Percentiles rank a stretch among this genome's conserved stretches.
These are phyloP conservation scores for Diogma glabrata DNA, from an alignment of 2,888 invertebrate genomes.

Conservation along the genomic window DNA sequence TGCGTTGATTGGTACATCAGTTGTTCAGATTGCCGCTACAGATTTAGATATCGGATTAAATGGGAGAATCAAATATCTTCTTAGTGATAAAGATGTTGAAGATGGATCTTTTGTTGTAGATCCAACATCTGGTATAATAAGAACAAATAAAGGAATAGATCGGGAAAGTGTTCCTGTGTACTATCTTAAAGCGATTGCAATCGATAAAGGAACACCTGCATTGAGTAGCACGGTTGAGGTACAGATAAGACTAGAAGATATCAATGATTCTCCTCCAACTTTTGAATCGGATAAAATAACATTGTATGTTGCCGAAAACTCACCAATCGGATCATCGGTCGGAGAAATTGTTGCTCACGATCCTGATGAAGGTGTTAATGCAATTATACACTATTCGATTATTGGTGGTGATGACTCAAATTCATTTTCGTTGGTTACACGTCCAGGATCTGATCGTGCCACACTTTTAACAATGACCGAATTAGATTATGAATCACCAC, in stretches of 20 bases:
- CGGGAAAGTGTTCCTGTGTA: conserved; percentile 81
- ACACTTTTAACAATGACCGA: conserved; percentile 82
- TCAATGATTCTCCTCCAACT: conserved; percentile 82
- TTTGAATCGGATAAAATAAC: conserved; percentile 81
- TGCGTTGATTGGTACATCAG: conserved; percentile 68
- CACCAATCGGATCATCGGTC: conserved; percentile 89
- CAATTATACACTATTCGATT: conserved; percentile 86
- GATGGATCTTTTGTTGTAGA: conserved; percentile 90
- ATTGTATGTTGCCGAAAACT: conserved; percentile 87
- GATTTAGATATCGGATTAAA: conserved; percentile 81
- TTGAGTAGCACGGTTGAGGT: conserved; percentile 60
- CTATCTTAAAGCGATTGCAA: conserved; percentile 73
- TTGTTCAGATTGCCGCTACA: conserved; percentile 65
- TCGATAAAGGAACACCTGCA: conserved; percentile 78
- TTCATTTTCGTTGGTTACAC: conserved; percentile 68
- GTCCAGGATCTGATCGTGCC: conserved; percentile 74
- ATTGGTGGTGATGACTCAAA: conserved; percentile 86
- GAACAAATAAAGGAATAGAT: conserved; percentile 82
- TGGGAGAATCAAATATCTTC: conserved; percentile 70
- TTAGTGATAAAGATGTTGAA: conserved; percentile 60
- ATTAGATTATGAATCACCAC: conserved; percentile 89
- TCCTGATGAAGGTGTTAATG: conserved; percentile 86
- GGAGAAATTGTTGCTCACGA: conserved; percentile 84
- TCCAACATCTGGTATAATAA: conserved; percentile 79
- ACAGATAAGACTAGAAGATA: conserved; percentile 72